Evolutionary conservation across 2,888 invertebrate species (phyloP).

Genomic region (Strigamia crassipes): DNA sequence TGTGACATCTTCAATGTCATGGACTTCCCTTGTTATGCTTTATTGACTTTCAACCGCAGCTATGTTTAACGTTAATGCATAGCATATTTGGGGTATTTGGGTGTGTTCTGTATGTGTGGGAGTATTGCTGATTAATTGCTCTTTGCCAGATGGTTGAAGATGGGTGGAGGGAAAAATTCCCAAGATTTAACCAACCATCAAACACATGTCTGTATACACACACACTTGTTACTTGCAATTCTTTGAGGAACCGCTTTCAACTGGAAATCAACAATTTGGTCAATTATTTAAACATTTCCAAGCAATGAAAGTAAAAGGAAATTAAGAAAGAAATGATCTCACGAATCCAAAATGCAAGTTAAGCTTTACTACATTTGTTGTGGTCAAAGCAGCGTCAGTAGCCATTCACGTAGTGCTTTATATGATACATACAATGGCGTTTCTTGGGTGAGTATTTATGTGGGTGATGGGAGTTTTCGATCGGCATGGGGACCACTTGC

Average conservation of each 20-base stretch:
- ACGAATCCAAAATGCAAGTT: too few relatives aligned
- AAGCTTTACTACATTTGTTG: background rate
- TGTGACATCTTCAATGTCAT: constrained; percentile 35
- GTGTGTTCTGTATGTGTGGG: constrained; percentile 6
- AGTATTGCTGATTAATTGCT: constrained; percentile 28
- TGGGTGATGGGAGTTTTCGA: background rate
- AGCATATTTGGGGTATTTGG: constrained; percentile 28
- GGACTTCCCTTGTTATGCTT: background rate
- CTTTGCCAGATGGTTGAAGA: constrained; percentile 13
- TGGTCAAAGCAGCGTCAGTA: background rate
- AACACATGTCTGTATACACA: constrained; percentile 12
- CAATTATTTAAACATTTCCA: background rate
- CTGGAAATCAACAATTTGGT: background rate
- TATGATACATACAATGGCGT: background rate
- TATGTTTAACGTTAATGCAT: constrained; percentile 1
- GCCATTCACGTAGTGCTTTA: constrained; percentile 14
- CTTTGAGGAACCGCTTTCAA: background rate
- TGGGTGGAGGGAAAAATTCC: constrained; percentile 8
- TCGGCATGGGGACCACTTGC: constrained; percentile 26
- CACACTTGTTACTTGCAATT: constrained; percentile 3
- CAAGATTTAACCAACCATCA: constrained; percentile 5
- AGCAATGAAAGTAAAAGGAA: too few relatives aligned
- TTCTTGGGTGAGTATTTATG: background rate
- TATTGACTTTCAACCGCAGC: background rate
- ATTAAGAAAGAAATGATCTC: too few relatives aligned